Percentiles rank a stretch among this genome's conserved stretches.
phyloP scores from a whole-genome alignment of 2,797 vertebrate genomes.

The Lepus townsendii region DNA sequence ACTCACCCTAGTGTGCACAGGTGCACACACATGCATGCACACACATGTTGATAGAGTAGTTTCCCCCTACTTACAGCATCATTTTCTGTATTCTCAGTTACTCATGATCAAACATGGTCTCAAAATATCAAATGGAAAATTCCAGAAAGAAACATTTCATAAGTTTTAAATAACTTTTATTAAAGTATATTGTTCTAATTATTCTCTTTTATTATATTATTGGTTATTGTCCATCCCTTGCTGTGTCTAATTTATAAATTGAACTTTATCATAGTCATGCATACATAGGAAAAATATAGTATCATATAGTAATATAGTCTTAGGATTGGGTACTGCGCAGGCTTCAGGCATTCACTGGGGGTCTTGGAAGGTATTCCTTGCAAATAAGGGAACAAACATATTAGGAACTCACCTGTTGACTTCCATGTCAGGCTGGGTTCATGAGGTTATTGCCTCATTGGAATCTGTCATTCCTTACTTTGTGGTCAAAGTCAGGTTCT shows the following conservation, averaged over 20 bases:
- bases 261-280: neutral
- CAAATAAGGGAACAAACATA: neutral
- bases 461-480: neutral
- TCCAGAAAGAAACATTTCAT: slow-evolving; percentile 10
- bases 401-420: neutral
- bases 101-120: neutral
- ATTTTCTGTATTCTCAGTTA: neutral
- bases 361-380: neutral
- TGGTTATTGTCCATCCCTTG: neutral
- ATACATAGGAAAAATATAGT: neutral
- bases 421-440: neutral
- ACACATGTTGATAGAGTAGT: neutral
- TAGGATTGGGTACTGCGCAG: neutral
- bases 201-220: neutral
- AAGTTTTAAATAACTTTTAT: neutral
- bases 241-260: neutral
- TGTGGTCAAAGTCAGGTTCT: neutral
- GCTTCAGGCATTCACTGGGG: neutral
- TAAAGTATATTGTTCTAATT: neutral
- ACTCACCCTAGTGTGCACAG: neutral
- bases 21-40: neutral
- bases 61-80: neutral
- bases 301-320: neutral
- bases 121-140: neutral
- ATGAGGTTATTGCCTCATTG: neutral